Evolutionary conservation across 2,797 vertebrate genomes (phyloP), one percentile per base, ranked within the genome.

Genomic region (Morus bassanus): DNA sequence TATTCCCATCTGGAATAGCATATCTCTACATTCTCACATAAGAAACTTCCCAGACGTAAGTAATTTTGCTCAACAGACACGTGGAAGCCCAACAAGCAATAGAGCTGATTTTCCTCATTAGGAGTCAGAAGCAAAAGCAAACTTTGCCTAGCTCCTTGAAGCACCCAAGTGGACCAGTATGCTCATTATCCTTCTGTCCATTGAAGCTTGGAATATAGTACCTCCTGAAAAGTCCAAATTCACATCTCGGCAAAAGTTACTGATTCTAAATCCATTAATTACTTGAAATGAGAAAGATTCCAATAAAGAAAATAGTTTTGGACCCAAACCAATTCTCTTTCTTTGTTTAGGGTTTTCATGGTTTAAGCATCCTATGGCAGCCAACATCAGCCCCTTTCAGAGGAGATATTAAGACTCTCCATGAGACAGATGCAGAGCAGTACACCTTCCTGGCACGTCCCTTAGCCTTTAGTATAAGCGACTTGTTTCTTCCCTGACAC

Each of bases 201-300:
- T 0, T 56, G 22, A 64, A 59, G 43, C 35, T 6, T n/a, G 27
- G 13, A 67, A 30, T 27, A 18, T 0, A 5, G 39, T 37, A 23
- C 59, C 79, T 83, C 64, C 85, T n/a, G 46, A 77, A 95, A 89
- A 79, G 6, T 9, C 22, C n/a, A 74, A 43, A 85, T 43, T 57
- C 69, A 65, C 30, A 24, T 3, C 1, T 39, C 50, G 54, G 25
- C 18, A 12, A 59, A 74, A 93, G 57, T 39, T 79, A 43, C 37
- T 15, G 41, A 69, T 51, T 70, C 43, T 43, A 85, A 61, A 76
- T 8, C 37, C 77, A 43, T 33, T 2, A 39, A 43, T 69, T 68
- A 45, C n/a, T 84, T 92, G 50, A 65, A 81, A 60, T 18, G 19
- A 81, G 39, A 41, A 70, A 59, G 19, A 81, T 13, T 59, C 31